Percentiles rank a stretch among this genome's conserved stretches.
Evolutionary conservation across 2,797 vertebrate species (phyloP).

Genomic region (Microctenopoma stevenorrisi): DNA sequence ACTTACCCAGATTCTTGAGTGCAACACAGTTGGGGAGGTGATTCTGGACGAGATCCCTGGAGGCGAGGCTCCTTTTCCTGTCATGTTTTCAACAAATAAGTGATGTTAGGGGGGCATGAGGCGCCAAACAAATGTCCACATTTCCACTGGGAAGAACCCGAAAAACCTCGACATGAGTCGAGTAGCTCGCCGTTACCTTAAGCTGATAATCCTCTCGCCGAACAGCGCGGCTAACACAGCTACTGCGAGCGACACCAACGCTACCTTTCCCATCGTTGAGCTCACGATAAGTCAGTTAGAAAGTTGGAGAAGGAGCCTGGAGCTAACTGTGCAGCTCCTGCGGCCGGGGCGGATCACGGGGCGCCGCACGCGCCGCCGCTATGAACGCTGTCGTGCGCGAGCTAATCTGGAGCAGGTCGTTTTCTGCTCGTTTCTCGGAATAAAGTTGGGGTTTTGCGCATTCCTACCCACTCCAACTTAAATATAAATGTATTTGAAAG

Average conservation of each 20-base stretch:
- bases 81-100: conserved; percentile 4
- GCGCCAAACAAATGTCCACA: neutral
- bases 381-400: rapidly evolving
- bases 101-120: neutral
- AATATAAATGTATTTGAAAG: neutral
- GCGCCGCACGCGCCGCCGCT: conserved; percentile 39
- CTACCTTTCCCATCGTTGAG: conserved; percentile 66
- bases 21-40: conserved; percentile 74
- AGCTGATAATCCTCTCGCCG: conserved; percentile 63
- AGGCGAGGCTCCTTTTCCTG: conserved; percentile 61
- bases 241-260: conserved; percentile 40
- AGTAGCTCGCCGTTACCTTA: conserved; percentile 56
- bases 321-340: neutral
- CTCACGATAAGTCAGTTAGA: rapidly evolving
- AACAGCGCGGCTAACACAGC: conserved; percentile 62
- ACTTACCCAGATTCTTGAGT: conserved; percentile 71
- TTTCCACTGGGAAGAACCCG: neutral
- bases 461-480: neutral
- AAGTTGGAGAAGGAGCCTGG: neutral
- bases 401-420: too few relatives aligned
- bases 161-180: too few relatives aligned
- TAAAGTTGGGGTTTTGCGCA: neutral
- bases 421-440: neutral
- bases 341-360: neutral
- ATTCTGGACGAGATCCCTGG: conserved; percentile 62